Percentiles rank a stretch among this genome's conserved stretches.
These are phyloP conservation scores for Sebastes nivosus DNA, from an alignment of 2,797 vertebrate genomes.

Conservation along the genomic window DNA sequence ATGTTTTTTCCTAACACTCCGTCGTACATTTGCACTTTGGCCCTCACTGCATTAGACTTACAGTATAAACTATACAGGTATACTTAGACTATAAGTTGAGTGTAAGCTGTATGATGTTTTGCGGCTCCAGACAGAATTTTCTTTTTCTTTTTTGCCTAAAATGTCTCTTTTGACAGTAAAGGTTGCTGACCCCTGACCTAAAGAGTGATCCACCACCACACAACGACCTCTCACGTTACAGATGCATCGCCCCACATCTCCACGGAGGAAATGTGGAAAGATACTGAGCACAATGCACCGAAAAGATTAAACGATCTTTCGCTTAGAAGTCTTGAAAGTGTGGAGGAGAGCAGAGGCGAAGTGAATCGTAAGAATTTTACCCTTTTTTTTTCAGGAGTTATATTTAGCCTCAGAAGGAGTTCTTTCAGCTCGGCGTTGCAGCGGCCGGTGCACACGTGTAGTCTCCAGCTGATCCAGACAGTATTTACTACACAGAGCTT, in stretches of 20 bases:
- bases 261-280: slow-evolving; percentile 43
- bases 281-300: slow-evolving; percentile 73
- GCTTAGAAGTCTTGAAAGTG: slow-evolving; percentile 68
- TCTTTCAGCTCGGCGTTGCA: neutral
- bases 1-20: too few relatives aligned
- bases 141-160: too few relatives aligned
- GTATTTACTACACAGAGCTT: neutral
- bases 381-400: slow-evolving; percentile 26
- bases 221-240: too few relatives aligned
- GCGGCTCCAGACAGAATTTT: too few relatives aligned
- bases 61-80: too few relatives aligned
- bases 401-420: slow-evolving; percentile 22
- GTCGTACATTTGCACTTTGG: too few relatives aligned
- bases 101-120: too few relatives aligned
- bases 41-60: too few relatives aligned
- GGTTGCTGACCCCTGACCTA: too few relatives aligned
- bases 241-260: slow-evolving; percentile 47
- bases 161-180: too few relatives aligned
- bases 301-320: slow-evolving; percentile 61
- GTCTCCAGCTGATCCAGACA: neutral
- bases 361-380: slow-evolving; percentile 4
- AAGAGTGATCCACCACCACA: too few relatives aligned
- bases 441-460: neutral
- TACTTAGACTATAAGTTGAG: too few relatives aligned
- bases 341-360: slow-evolving; percentile 37